Percentiles rank a stretch among this genome's conserved stretches.
These are phyloP conservation scores for Garrulus glandarius DNA, from an alignment of 2,797 vertebrate genomes.

Conservation along the genomic window DNA sequence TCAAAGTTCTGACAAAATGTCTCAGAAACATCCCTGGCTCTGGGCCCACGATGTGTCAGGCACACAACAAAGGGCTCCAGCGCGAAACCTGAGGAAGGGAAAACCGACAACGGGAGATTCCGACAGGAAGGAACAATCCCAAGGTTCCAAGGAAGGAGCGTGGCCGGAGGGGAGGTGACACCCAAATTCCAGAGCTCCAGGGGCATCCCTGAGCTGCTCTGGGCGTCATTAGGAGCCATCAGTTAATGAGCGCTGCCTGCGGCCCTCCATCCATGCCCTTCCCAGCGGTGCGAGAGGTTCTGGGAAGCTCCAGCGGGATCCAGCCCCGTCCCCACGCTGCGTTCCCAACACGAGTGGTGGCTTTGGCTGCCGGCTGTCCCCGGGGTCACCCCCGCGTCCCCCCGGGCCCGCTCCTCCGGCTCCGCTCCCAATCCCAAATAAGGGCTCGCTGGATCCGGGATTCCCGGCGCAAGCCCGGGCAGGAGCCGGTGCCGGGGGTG, in stretches of 20 bases:
- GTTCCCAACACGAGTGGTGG: rapidly evolving
- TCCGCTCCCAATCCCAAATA: not conserved
- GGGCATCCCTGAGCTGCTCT: not conserved
- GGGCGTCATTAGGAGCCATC: rapidly evolving
- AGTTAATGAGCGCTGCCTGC: rapidly evolving
- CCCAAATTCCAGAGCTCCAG: not conserved
- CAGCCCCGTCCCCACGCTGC: not conserved
- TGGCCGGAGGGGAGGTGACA: not conserved
- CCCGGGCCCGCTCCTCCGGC: not conserved
- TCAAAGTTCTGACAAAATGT: not conserved
- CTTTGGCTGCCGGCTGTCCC: not conserved
- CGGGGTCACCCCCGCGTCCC: not conserved
- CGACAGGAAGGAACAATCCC: not conserved
- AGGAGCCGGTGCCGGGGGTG: not conserved
- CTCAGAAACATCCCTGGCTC: constrained; percentile 10
- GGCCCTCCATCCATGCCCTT: not conserved
- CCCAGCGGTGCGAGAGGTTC: rapidly evolving
- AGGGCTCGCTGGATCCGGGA: not conserved
- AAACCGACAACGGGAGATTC: not conserved
- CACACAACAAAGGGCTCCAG: not conserved
- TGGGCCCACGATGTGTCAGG: not conserved
- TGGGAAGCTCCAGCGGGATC: rapidly evolving
- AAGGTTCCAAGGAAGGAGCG: rapidly evolving
- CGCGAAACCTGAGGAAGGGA: not conserved
- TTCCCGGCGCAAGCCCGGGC: not conserved